Evolutionary conservation across 1,140 invertebrate genomes (phyloP).

Genomic region (Helicorthomorpha holstii): DNA sequence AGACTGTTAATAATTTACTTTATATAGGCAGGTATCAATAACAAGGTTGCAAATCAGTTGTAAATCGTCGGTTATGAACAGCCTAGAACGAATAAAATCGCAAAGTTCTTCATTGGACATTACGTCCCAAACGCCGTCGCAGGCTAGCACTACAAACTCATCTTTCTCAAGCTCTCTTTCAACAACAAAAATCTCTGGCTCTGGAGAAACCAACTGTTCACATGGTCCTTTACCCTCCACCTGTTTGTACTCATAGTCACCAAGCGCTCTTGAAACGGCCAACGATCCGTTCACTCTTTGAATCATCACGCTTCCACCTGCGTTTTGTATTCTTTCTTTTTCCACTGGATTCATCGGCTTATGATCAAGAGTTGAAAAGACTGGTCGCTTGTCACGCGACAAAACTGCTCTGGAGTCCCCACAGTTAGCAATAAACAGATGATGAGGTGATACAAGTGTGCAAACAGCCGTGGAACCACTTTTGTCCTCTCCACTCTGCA

Average conservation of each 20-base stretch:
- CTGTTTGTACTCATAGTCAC: conserved; percentile 97
- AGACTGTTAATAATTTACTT: conserved; percentile 40
- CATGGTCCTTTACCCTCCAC: conserved; percentile 59
- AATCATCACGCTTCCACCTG: conserved; percentile 95
- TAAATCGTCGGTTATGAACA: conserved; percentile 74
- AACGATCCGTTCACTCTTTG: conserved; percentile 86
- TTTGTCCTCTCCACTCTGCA: conserved; percentile 72
- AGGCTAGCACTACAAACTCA: conserved; percentile 95
- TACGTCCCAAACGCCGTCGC: conserved; percentile 98
- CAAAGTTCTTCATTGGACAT: conserved; percentile 86
- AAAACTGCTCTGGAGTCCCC: conserved; percentile 90
- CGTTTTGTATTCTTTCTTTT: conserved; percentile 83
- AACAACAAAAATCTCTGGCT: conserved; percentile 85
- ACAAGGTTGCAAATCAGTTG: conserved; percentile 86
- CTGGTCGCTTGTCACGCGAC: conserved; percentile 55
- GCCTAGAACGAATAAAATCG: conserved; percentile 75
- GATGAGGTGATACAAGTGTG: conserved; percentile 73
- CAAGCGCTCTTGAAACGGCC: conserved; percentile 86
- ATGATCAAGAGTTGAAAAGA: conserved; percentile 88
- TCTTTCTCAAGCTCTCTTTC: conserved; percentile 55
- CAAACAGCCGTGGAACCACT: conserved; percentile 94
- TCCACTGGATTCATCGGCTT: conserved; percentile 83
- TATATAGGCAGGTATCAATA: conserved; percentile 93
- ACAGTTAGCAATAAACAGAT: conserved; percentile 68
- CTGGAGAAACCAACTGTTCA: conserved; percentile 78